Conservation (phyloP, 1,140 invertebrate genomes). For the Pararge aegeria region DNA sequence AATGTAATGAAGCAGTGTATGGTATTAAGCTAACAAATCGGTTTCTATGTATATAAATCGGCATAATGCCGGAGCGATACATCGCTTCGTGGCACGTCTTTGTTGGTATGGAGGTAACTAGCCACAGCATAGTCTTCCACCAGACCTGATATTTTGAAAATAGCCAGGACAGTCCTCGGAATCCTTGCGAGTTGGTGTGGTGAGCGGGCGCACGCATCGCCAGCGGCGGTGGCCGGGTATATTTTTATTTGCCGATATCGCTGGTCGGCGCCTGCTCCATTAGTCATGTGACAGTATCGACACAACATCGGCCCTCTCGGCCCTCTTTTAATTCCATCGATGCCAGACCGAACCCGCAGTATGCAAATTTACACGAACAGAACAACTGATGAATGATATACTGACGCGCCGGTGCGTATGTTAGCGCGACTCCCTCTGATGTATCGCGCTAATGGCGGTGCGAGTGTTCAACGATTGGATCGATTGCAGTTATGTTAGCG, state of each 20-base stretch:
- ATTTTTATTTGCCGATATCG: slow-evolving; percentile 75
- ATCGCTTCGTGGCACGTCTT: too few relatives aligned
- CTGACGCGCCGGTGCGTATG: slow-evolving; percentile 36
- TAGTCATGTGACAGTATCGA: slow-evolving; percentile 77
- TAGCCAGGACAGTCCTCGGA: not conserved
- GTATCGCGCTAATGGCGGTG: slow-evolving; percentile 28
- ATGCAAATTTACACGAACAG: slow-evolving; percentile 66
- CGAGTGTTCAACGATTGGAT: slow-evolving; percentile 38
- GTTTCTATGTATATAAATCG: too few relatives aligned
- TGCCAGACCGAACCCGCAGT: slow-evolving; percentile 49
- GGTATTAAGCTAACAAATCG: too few relatives aligned
- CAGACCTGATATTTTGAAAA: too few relatives aligned
- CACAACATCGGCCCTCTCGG: slow-evolving; percentile 63
- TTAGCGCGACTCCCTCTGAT: slow-evolving; percentile 31
- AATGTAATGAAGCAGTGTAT: too few relatives aligned
- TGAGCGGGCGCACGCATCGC: slow-evolving; percentile 11
- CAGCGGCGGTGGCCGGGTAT: slow-evolving; percentile 46
- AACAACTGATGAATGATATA: slow-evolving; percentile 68
- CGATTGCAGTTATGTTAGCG: slow-evolving; percentile 30
- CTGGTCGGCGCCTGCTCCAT: slow-evolving; percentile 73
- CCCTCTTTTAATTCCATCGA: slow-evolving; percentile 66
- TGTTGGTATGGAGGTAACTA: too few relatives aligned
- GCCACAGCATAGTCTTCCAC: too few relatives aligned
- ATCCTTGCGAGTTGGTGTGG: not conserved
- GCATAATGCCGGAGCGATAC: too few relatives aligned